Evolutionary conservation across 1,140 invertebrate genomes (phyloP), one percentile per base, ranked within the genome.

Genomic region (Ceratosolen solmsi): DNA sequence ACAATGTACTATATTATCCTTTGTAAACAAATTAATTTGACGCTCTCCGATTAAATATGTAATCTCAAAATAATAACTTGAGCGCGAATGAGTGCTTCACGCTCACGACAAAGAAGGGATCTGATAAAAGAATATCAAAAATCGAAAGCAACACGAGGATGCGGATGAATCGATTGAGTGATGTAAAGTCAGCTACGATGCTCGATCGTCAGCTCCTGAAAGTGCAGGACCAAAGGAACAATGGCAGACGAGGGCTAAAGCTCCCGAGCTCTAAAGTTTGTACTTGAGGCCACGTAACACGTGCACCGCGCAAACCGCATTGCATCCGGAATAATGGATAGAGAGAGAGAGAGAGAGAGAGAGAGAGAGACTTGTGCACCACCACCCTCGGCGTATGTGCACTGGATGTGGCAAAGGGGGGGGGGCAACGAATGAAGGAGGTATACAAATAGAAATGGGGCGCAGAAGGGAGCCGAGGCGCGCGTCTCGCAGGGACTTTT

Each of bases 401-500:
- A n/a, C 72, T 7, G 15, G 1, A 13, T 4, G 41, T 13, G 13
- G 8, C 46, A 56, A 7, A 17, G 27, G 20, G 22, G 22, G n/a
- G 41, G 38, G 58, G 60, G 74, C 46, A n/a, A n/a, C n/a, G n/a
- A n/a, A n/a, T n/a, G n/a, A n/a, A 25, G 51, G 27, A 20, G n/a
- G 36, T 76, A 17, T 65, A 36, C 74, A 65, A 76, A n/a, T 63
- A 58, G 58, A 20, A 58, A 78, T 60, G 60, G 60, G 30, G 30
- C 36, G 25, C 58, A 63, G 27, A 76, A 76, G 74, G 74, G 73
- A 60, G 54, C 27, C 73, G 36, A 60, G 36, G 56, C 56, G 51
- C 36, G 20, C 38, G 56, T 65, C 58, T 58, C 86, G 78, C 82
- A 36, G 68, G 83, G 80, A 68, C 60, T 85, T 86, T 86, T 87